These are phyloP conservation scores for Lynx canadensis DNA, from an alignment of 2,113 vertebrate genomes.

Conservation along the genomic window DNA sequence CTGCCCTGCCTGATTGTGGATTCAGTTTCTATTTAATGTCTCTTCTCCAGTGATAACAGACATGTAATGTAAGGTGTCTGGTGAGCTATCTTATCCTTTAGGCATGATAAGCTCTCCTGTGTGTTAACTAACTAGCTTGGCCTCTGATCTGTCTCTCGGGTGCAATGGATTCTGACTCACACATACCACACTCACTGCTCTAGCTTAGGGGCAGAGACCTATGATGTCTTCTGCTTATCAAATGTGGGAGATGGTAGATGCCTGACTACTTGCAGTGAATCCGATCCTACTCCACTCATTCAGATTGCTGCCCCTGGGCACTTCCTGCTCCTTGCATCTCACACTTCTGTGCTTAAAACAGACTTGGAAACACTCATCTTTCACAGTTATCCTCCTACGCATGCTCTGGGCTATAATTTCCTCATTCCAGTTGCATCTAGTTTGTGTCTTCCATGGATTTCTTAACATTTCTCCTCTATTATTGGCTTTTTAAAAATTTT, in stretches of 20 bases:
- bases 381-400: not conserved
- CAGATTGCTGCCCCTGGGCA: not conserved
- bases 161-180: not conserved
- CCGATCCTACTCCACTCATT: not conserved
- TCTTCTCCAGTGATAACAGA: not conserved
- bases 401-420: not conserved
- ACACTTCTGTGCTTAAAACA: slow-evolving; percentile 21
- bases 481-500: not conserved
- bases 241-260: not conserved
- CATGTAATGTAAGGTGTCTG: not conserved
- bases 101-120: not conserved
- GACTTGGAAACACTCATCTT: not conserved
- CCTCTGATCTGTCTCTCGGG: not conserved
- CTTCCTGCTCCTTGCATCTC: not conserved
- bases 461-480: not conserved
- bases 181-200: not conserved
- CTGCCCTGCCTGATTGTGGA: not conserved
- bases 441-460: slow-evolving; percentile 9
- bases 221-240: not conserved
- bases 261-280: not conserved
- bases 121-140: not conserved
- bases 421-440: not conserved
- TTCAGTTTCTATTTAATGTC: not conserved
- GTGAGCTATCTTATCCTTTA: not conserved
- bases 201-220: not conserved